Conservation (phyloP, 2,797 vertebrate species). For the Heteromormyrus szaboi region DNA sequence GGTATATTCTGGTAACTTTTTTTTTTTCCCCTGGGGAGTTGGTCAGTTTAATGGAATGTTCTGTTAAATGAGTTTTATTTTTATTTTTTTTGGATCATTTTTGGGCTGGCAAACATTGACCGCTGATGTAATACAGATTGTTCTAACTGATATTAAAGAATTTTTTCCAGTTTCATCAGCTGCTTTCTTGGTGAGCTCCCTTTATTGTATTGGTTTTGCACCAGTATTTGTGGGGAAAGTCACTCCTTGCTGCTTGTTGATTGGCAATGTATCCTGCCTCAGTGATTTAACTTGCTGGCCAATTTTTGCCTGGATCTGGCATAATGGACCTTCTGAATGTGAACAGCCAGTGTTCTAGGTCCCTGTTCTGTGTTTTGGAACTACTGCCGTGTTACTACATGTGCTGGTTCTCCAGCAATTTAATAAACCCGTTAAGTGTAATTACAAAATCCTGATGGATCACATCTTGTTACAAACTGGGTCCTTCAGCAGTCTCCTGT, state of each 20-base stretch:
- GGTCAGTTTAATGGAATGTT: slow-evolving; percentile 57
- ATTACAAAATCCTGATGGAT: not conserved
- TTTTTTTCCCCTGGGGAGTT: slow-evolving; percentile 40
- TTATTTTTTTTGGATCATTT: slow-evolving; percentile 23
- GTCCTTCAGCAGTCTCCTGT: not conserved
- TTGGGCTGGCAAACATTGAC: slow-evolving; percentile 43
- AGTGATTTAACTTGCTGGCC: not conserved
- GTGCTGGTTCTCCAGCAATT: not conserved
- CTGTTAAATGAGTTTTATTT: slow-evolving; percentile 26
- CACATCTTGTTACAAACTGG: not conserved
- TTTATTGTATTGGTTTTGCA: not conserved
- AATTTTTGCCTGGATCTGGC: not conserved
- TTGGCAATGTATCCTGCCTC: not conserved
- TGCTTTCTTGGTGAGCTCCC: not conserved
- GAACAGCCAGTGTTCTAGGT: not conserved
- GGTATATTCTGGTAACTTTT: slow-evolving; percentile 46
- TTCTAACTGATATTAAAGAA: slow-evolving; percentile 62
- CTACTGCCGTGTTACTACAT: not conserved
- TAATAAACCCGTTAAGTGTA: not conserved
- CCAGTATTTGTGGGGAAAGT: not conserved
- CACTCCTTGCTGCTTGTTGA: not conserved
- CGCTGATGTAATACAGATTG: slow-evolving; percentile 58
- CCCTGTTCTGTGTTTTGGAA: not conserved
- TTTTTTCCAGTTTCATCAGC: slow-evolving; percentile 50
- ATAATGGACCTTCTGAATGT: not conserved